Percentiles rank a stretch among this genome's conserved stretches.
phyloP scores from a whole-genome alignment of 2,888 invertebrate genomes.

The Chrysolina oricalcia region DNA sequence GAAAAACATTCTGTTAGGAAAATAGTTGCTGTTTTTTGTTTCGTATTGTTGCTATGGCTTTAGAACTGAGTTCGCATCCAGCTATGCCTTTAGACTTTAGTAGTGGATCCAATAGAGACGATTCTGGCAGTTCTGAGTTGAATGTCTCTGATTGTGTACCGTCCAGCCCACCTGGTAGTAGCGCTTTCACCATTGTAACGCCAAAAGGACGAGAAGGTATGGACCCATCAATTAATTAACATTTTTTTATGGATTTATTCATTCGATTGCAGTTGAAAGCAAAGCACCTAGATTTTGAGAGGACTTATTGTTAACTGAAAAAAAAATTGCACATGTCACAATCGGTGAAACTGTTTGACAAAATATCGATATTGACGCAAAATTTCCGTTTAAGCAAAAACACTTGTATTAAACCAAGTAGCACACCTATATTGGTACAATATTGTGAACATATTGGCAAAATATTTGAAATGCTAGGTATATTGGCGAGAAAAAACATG shows the following conservation, averaged over 20 bases:
- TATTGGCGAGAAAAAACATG: too few relatives aligned
- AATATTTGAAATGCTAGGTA: too few relatives aligned
- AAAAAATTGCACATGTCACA: too few relatives aligned
- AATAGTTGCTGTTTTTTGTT: neutral
- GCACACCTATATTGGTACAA: too few relatives aligned
- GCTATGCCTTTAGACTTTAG: conserved; percentile 81
- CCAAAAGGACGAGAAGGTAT: conserved; percentile 75
- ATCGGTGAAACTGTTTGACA: too few relatives aligned
- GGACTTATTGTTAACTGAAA: too few relatives aligned
- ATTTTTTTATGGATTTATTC: neutral
- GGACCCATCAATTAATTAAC: neutral
- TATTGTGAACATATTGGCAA: too few relatives aligned
- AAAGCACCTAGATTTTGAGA: too few relatives aligned
- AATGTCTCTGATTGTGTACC: conserved; percentile 65
- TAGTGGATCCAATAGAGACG: conserved; percentile 68
- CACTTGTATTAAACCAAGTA: too few relatives aligned
- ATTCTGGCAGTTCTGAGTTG: conserved; percentile 65
- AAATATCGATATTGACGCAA: too few relatives aligned
- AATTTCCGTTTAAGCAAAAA: too few relatives aligned
- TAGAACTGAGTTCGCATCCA: conserved; percentile 76
- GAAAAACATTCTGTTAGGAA: neutral
- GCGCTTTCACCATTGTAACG: conserved; percentile 81
- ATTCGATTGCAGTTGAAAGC: too few relatives aligned
- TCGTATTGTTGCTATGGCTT: conserved; percentile 68
- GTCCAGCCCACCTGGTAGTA: conserved; percentile 68